phyloP scores from a whole-genome alignment of 2,797 vertebrate species.

The Sphenopsis melanotis region DNA sequence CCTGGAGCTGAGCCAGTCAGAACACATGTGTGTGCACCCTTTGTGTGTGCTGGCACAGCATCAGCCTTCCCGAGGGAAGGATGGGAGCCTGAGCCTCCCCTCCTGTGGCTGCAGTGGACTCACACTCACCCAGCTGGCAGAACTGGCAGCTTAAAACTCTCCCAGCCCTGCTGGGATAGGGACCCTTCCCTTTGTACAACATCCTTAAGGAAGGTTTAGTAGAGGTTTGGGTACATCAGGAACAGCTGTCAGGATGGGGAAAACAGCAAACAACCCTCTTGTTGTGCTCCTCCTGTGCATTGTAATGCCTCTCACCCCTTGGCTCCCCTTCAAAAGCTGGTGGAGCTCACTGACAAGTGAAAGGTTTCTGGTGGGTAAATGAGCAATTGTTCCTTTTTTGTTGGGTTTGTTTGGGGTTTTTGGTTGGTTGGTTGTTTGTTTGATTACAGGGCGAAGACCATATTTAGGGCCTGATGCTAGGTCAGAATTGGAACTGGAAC shows the following conservation, averaged over 20 bases:
- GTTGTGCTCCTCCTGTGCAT: not conserved
- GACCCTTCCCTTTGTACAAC: not conserved
- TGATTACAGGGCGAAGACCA: not conserved
- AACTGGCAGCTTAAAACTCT: not conserved
- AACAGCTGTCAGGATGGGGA: not conserved
- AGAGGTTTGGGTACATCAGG: not conserved
- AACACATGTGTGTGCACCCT: not conserved
- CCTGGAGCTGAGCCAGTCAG: not conserved
- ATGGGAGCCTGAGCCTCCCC: not conserved
- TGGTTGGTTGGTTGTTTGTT: not conserved
- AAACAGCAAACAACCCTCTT: not conserved
- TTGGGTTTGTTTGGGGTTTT: not conserved
- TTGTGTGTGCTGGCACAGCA: not conserved
- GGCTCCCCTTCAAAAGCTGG: not conserved
- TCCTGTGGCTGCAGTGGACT: not conserved
- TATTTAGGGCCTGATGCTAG: not conserved
- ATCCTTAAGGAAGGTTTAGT: not conserved
- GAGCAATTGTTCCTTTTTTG: not conserved
- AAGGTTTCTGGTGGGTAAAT: not conserved
- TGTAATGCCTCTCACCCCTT: not conserved
- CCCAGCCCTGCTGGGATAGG: not conserved
- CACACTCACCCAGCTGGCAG: not conserved
- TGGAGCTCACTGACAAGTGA: not conserved
- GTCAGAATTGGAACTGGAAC: not conserved
- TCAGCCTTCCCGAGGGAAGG: not conserved